Evolutionary conservation across 2,113 vertebrate species (phyloP), one percentile per base, ranked within the genome.

Genomic region (Microcebus jonahi): DNA sequence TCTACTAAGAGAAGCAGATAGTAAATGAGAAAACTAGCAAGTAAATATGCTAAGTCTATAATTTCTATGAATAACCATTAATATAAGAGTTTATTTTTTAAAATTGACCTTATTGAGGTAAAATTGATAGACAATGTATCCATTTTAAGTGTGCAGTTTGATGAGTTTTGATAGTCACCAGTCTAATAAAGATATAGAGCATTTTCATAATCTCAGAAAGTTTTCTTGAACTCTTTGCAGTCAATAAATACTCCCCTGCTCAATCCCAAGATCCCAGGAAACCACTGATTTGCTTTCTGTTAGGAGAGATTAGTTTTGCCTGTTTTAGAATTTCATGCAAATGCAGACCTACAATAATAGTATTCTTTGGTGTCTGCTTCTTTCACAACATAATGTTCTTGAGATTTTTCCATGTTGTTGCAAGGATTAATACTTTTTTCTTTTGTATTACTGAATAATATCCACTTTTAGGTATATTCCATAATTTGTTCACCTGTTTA

Each of bases 1-100:
- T 84, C 13, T 91, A 10, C 75, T 67, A 15, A 55, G 31, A 87
- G 29, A 81, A 86, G 5, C 18, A 73, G 34, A 45, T 68, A 75
- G 83, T 84, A 89, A 87, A 55, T 73, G 25, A 80, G n/a, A 80
- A 71, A 96, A 87, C 23, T 75, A 94, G 23, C 36, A 76, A 55
- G 27, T 67, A 85, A 76, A 73, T n/a, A 81, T 42, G 2, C 29
- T 14, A 57, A 42, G 5, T 88, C n/a, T 67, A 1, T 85, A 57
- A 75, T 92, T 73, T 84, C 18, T 89, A 53, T 68, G n/a, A 80
- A 73, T 67, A 94, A 67, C 6, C 29, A 57, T 8, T 57, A 61
- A 76, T 29, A 42, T 39, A 70, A 80, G 5, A 36, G 0, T 5
- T 45, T 48, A 11, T 39, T 90, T 86, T 86, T 31, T 0, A 48